Percentiles rank a stretch among this genome's conserved stretches.
phyloP scores from a whole-genome alignment of 2,113 vertebrate genomes.

The Pteropus alecto region DNA sequence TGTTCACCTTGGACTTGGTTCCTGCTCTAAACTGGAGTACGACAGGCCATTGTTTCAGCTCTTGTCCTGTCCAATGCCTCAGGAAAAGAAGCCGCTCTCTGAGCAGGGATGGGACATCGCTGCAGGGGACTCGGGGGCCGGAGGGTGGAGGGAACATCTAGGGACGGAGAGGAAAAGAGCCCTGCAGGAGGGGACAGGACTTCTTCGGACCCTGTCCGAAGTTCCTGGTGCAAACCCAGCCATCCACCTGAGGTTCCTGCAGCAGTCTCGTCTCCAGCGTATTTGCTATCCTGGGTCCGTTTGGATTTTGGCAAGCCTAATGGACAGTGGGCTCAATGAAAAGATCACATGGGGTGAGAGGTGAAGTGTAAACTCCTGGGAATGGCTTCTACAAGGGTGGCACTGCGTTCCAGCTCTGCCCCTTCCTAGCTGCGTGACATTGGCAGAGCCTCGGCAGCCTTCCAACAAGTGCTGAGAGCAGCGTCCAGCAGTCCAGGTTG shows the following conservation, averaged over 20 bases:
- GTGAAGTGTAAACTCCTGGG: background rate
- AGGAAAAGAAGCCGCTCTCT: background rate
- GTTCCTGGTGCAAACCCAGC: background rate
- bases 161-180: background rate
- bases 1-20: background rate
- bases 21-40: background rate
- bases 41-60: background rate
- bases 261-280: background rate
- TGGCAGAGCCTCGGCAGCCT: background rate
- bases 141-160: background rate
- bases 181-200: background rate
- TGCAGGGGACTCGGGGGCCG: background rate
- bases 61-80: too few relatives aligned
- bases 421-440: background rate
- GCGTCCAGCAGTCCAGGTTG: too few relatives aligned
- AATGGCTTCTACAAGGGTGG: background rate
- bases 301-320: background rate
- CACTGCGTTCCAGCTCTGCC: background rate
- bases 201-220: background rate
- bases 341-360: background rate
- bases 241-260: background rate
- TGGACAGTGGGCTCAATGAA: background rate
- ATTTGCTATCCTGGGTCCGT: too few relatives aligned
- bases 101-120: background rate
- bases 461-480: background rate